A percentile compares a stretch with the other conserved stretches of the same genome.
These are phyloP conservation scores for Sinelater perroti DNA, from an alignment of 2,888 invertebrate genomes.

Conservation along the genomic window DNA sequence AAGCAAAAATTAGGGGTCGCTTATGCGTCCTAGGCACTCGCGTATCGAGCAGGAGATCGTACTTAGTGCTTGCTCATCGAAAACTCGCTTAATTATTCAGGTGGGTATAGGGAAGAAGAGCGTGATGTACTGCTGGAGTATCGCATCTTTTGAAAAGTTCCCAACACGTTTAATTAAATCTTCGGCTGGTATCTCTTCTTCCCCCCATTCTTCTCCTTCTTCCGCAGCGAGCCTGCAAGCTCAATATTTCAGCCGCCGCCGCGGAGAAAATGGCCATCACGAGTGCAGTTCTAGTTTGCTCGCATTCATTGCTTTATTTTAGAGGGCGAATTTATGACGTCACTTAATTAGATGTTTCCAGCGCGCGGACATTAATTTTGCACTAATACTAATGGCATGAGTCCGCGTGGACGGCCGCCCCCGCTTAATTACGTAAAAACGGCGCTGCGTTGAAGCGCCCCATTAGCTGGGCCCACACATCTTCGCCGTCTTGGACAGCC, in stretches of 20 bases:
- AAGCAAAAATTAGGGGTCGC: no score
- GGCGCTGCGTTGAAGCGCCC: conserved; percentile 32
- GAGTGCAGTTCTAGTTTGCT: conserved; percentile 34
- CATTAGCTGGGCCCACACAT: conserved; percentile 33
- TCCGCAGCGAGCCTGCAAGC: conserved; percentile 15
- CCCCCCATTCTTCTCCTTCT: conserved; percentile 7
- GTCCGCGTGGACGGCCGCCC: conserved; percentile 44
- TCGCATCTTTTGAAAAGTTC: conserved; percentile 32
- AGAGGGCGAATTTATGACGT: conserved; percentile 54
- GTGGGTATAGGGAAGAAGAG: conserved; percentile 27
- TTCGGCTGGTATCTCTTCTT: conserved; percentile 24
- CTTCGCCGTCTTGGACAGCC: conserved; percentile 3
- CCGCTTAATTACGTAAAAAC: conserved; percentile 50
- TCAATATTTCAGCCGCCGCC: conserved; percentile 26
- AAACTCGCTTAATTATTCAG: conserved; percentile 33
- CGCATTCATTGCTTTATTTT: conserved; percentile 49
- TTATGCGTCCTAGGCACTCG: no score
- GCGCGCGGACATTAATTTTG: conserved; percentile 51
- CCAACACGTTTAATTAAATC: conserved; percentile 32
- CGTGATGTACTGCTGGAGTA: conserved; percentile 28
- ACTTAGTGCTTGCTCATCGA: conserved; percentile 30
- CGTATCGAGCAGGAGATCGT: no score
- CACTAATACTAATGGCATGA: conserved; percentile 50
- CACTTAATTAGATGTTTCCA: conserved; percentile 55
- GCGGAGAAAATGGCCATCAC: conserved; percentile 32